Conservation (phyloP, 2,113 vertebrate genomes). For the Lathamus discolor region DNA sequence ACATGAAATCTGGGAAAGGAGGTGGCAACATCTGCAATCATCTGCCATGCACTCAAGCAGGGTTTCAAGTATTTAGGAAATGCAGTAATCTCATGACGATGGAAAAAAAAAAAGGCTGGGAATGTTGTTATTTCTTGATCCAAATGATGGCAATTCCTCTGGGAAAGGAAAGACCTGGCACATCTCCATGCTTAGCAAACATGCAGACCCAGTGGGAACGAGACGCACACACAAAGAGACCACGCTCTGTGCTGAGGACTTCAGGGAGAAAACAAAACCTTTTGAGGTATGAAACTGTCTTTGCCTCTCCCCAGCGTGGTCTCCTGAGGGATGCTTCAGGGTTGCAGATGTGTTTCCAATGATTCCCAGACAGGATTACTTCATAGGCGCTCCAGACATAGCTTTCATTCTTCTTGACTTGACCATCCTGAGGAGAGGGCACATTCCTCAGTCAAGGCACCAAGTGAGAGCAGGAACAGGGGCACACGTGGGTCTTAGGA, state of each 20-base stretch:
- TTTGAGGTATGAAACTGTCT: constrained; percentile 42
- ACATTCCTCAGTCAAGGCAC: background rate
- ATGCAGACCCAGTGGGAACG: constrained; percentile 40
- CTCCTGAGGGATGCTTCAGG: constrained; percentile 35
- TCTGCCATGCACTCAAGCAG: constrained; percentile 21
- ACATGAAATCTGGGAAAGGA: constrained; percentile 47
- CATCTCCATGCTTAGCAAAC: constrained; percentile 32
- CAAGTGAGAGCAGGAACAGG: background rate
- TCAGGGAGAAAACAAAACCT: background rate
- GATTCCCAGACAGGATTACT: constrained; percentile 53
- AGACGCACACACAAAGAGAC: background rate
- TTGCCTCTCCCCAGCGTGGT: background rate
- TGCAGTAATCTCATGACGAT: constrained; percentile 22
- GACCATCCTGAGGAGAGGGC: background rate
- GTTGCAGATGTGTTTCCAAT: background rate
- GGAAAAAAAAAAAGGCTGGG: constrained; percentile 47
- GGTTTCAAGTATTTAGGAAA: constrained; percentile 59
- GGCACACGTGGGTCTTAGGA: background rate
- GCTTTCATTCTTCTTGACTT: background rate
- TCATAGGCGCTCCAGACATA: background rate
- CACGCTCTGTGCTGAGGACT: background rate
- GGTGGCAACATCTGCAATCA: constrained; percentile 51
- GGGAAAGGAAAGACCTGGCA: constrained; percentile 62
- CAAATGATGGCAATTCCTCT: constrained; percentile 54
- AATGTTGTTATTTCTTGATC: constrained; percentile 55